A percentile compares a stretch with the other conserved stretches of the same genome.
phyloP scores from a whole-genome alignment of 2,113 vertebrate species.

The Malaclemys terrapin region DNA sequence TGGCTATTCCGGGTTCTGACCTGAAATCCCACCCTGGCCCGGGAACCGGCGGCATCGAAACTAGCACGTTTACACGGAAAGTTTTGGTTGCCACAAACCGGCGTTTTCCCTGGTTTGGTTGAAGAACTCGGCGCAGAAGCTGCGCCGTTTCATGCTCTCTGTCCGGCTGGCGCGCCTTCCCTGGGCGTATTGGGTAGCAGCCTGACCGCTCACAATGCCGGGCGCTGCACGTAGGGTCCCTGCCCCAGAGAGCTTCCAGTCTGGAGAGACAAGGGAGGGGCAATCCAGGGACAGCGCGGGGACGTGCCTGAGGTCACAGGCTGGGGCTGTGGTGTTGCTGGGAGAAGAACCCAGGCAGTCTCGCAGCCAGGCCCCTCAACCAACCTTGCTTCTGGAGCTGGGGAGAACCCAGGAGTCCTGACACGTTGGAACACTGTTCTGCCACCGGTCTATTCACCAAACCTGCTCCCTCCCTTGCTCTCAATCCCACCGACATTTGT shows the following conservation, averaged over 20 bases:
- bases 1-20: not conserved
- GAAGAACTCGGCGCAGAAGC: not conserved
- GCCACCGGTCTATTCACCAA: not conserved
- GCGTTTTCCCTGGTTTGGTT: not conserved
- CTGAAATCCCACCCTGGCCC: not conserved
- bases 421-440: not conserved
- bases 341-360: not conserved
- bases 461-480: too few species aligned
- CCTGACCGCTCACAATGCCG: fast-evolving
- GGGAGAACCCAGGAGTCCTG: not conserved
- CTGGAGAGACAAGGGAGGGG: not conserved
- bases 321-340: not conserved
- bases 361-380: too few species aligned
- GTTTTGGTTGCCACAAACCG: not conserved
- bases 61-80: not conserved
- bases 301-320: not conserved
- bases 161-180: not conserved
- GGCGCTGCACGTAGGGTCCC: not conserved
- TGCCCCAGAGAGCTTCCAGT: not conserved
- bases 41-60: not conserved
- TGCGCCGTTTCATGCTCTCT: not conserved
- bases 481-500: not conserved
- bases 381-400: too few species aligned
- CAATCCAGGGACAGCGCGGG: not conserved
- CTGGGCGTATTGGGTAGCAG: not conserved